Conservation (phyloP, 2,113 vertebrate species). For the Syrrhaptes paradoxus region DNA sequence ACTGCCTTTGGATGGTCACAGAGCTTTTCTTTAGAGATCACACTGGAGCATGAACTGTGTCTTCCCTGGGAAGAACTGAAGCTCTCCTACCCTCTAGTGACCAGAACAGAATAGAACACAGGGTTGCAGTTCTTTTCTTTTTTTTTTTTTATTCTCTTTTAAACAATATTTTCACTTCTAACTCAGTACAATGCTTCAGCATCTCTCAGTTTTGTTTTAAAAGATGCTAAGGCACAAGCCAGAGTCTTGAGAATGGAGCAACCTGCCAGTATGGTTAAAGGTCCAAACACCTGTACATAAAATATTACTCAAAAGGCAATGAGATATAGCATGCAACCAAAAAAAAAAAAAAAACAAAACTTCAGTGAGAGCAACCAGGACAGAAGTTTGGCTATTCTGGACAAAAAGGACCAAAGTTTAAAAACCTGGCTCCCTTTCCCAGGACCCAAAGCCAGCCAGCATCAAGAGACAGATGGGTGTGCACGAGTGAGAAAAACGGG, state of each 20-base stretch:
- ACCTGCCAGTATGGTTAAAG: neutral
- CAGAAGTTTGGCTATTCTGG: neutral
- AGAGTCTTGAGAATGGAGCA: neutral
- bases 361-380: neutral
- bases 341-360: neutral
- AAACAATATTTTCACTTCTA: neutral
- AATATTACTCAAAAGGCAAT: neutral
- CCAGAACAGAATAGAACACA: constrained; percentile 70
- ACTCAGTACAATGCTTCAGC: neutral
- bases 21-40: constrained; percentile 68
- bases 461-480: constrained; percentile 1
- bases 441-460: neutral
- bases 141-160: neutral
- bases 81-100: constrained; percentile 84
- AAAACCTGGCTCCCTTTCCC: neutral
- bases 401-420: neutral
- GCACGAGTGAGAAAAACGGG: neutral
- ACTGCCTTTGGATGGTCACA: constrained; percentile 73
- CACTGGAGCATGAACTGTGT: constrained; percentile 23
- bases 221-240: neutral
- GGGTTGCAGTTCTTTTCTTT: neutral
- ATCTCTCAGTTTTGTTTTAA: neutral
- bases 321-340: neutral
- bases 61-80: constrained; percentile 52
- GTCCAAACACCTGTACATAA: neutral